Base-by-base conservation (phyloP, 2,113 vertebrate species). In the Nesospiza acunhae region DNA sequence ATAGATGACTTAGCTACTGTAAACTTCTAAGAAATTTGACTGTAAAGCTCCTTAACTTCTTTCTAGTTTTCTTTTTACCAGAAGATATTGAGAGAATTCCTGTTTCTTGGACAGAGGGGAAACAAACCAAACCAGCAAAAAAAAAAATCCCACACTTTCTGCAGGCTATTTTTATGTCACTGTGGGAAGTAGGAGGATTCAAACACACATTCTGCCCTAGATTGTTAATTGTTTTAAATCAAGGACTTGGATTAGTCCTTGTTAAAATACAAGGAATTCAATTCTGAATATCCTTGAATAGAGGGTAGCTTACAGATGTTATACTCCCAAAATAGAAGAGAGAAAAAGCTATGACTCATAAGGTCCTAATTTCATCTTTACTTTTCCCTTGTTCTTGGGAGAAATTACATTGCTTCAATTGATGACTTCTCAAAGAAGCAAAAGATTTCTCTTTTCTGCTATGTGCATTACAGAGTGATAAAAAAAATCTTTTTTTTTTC, bases 311-410 rank as follows among this genome's bases (percentile, higher is more conserved):
- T 87, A 73, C 67, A 90, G 75, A 85, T 93, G 62, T 78, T 94
- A 60, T 91, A 30, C 15, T 88, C 88, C 78, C 10, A 63, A 91
- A 94, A 91, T 64, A 95, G 78, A 90, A 68, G 26, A 68, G 15
- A 74, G 68, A 91, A 88, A 60, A 93, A 88, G 42, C 33, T 83
- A 56, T 94, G 82, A 95, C 67, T 95, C 79, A 92, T 87, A 80
- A 81, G 26, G 31, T 83, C 79, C 46, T 91, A 83, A 93, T 95
- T 97, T 82, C 55, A 80, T 92, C 67, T 88, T 62, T 74, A 33
- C 42, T 79, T 90, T 83, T 93, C 15, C 50, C 21, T 82, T 80
- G 53, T 73, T 92, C 68, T 70, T 15, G 10, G 39, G 58, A 90
- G 22, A 59, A 89, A 87, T 90, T 84, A 49, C 30, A 39, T 85